Base-by-base conservation (phyloP, 2,888 invertebrate genomes). In the Epistrophella euchroma region DNA sequence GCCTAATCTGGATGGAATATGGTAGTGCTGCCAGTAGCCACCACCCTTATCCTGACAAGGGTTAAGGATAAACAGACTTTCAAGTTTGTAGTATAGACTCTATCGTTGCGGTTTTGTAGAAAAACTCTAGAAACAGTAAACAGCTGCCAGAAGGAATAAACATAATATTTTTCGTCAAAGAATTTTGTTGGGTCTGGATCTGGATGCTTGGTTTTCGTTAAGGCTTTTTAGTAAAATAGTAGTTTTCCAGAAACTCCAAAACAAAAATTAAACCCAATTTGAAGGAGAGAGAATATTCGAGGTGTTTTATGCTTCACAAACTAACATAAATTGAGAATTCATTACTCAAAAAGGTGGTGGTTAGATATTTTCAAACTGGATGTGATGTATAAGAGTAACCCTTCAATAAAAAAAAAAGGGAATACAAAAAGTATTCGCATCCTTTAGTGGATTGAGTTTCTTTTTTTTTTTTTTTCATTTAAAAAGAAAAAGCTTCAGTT, bases 321-420 rank as follows among this genome's bases (percentile, higher is more conserved):
- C 56, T 45, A 72, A 66, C 78, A 66, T 72, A 79, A 50, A 79
- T 79, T 64, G 72, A 47, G 71, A 78, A 72, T 78, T 78, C 71
- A 78, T 78, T 78, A 78, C 62, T 71, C 55, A 79, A 78, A 71
- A 45, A 71, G 60, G 55, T 62, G 32, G 32, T 56, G 11, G 32
- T 56, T 11, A 56, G 56, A 32, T 56, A 56, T 56, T 32, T 56
- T 52, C 52, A 52, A 52, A 25, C 15, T 52, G 52, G 15, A 15
- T 25, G 25, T 52, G 52, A 52, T 52, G 52, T 25, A 52, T 55
- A n/a, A 7, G 9, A 17, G 56, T 32, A 17, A 52, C 52, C 32
- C n/a, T 56, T 17, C 32, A n/a, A 56, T 32, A 56, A 32, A 32
- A 28, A 22, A 22, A 55, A 28, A 28, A 28, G 4, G 52, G 28